phyloP scores from a whole-genome alignment of 1,140 invertebrate species.

The Gyrodactylus bullatarudis region DNA sequence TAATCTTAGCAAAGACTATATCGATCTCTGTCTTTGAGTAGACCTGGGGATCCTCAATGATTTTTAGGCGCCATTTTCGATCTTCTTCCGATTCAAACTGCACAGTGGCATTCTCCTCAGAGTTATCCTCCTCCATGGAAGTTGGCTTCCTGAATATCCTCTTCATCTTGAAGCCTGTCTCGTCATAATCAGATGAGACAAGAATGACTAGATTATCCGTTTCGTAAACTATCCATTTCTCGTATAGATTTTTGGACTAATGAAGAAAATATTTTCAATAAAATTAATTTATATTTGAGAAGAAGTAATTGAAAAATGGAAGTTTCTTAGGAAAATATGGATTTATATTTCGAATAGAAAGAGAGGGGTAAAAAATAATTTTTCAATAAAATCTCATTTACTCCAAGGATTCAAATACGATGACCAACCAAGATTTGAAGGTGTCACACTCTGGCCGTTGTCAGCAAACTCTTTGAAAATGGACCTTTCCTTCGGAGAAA shows the following conservation, averaged over 20 bases:
- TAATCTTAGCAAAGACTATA: background rate
- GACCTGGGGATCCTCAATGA: background rate
- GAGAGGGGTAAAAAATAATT: background rate
- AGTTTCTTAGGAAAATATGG: background rate
- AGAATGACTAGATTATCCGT: background rate
- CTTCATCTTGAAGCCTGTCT: background rate
- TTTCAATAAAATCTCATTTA: background rate
- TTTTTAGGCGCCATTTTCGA: background rate
- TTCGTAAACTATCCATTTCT: background rate
- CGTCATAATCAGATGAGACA: background rate
- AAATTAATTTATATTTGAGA: background rate
- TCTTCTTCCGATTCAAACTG: background rate
- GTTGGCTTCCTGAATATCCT: background rate
- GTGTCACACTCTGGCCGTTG: background rate
- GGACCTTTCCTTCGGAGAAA: background rate
- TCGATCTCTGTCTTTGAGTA: background rate
- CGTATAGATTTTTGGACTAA: no score
- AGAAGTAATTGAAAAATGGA: background rate
- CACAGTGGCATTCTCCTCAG: background rate
- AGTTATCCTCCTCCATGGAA: background rate
- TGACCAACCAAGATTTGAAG: background rate
- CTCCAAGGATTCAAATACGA: background rate
- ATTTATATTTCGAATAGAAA: background rate
- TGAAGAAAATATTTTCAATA: background rate
- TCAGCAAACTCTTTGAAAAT: background rate